phyloP scores from a whole-genome alignment of 2,797 vertebrate species.

The Tachyglossus aculeatus region DNA sequence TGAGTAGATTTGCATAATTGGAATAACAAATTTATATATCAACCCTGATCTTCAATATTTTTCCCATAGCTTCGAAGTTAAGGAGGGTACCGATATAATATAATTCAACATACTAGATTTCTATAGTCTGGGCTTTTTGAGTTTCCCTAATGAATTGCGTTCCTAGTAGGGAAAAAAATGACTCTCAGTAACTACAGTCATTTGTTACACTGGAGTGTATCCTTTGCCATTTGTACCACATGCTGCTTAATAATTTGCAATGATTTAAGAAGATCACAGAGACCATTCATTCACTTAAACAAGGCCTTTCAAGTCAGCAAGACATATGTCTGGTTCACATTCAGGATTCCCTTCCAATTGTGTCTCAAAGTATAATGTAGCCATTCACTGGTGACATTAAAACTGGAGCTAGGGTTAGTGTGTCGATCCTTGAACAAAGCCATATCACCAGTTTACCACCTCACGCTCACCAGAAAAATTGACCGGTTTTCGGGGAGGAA shows the following conservation, averaged over 20 bases:
- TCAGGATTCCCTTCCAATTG: slow-evolving; percentile 43
- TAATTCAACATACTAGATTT: slow-evolving; percentile 35
- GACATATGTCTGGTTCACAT: slow-evolving; percentile 9
- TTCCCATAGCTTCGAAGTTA: slow-evolving; percentile 19
- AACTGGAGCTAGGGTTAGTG: too few relatives aligned
- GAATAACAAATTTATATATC: not conserved
- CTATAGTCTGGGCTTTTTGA: slow-evolving; percentile 24
- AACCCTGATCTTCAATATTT: slow-evolving; percentile 6
- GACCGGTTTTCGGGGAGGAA: too few relatives aligned
- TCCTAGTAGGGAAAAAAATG: slow-evolving; percentile 46
- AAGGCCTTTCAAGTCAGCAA: slow-evolving; percentile 19
- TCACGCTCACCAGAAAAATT: too few relatives aligned
- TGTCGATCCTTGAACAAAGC: too few relatives aligned
- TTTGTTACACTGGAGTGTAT: slow-evolving; percentile 61
- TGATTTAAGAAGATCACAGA: slow-evolving; percentile 60
- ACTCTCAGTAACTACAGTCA: slow-evolving; percentile 54
- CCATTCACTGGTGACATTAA: too few relatives aligned
- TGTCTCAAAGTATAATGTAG: too few relatives aligned
- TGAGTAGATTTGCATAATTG: not conserved
- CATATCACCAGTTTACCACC: too few relatives aligned
- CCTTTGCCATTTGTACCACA: slow-evolving; percentile 42
- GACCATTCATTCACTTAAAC: slow-evolving; percentile 52
- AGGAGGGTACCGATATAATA: slow-evolving; percentile 16
- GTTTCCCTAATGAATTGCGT: slow-evolving; percentile 53
- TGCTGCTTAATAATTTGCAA: slow-evolving; percentile 63